Evolutionary conservation across 2,888 invertebrate species (phyloP).

Genomic region (Eristalis tenax): DNA sequence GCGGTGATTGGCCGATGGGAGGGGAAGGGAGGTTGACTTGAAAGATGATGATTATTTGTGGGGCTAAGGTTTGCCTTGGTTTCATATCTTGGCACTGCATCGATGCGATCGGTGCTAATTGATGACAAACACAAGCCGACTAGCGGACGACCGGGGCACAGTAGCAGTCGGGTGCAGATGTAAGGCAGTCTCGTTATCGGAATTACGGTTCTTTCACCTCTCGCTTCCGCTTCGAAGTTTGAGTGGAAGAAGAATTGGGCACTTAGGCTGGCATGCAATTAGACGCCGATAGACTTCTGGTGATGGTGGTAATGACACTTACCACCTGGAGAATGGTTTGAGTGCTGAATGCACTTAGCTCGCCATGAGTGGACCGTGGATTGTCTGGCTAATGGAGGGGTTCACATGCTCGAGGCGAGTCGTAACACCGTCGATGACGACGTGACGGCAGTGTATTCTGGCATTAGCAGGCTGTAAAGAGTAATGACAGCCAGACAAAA

Average conservation of each 20-base stretch:
- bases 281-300: neutral
- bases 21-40: slow-evolving; percentile 24
- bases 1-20: neutral
- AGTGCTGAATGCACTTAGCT: neutral
- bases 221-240: neutral
- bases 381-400: neutral
- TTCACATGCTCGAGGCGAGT: neutral
- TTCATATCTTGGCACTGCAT: slow-evolving; percentile 27
- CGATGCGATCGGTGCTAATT: slow-evolving; percentile 43
- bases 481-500: no score
- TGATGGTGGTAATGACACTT: neutral
- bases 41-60: slow-evolving; percentile 17
- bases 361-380: neutral
- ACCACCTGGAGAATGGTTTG: neutral
- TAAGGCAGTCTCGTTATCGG: slow-evolving; percentile 22
- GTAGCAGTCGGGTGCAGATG: slow-evolving; percentile 13
- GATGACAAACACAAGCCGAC: slow-evolving; percentile 17
- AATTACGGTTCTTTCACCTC: slow-evolving; percentile 29
- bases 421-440: no score
- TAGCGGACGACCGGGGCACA: slow-evolving; percentile 1
- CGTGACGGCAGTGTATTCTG: neutral
- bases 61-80: neutral
- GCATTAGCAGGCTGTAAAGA: neutral
- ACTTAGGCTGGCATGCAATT: slow-evolving; percentile 13
- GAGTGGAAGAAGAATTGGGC: slow-evolving; percentile 3